Percentiles rank a stretch among this genome's conserved stretches.
Evolutionary conservation across 2,888 invertebrate genomes (phyloP).

Genomic region (Pyrrhosoma nymphula): DNA sequence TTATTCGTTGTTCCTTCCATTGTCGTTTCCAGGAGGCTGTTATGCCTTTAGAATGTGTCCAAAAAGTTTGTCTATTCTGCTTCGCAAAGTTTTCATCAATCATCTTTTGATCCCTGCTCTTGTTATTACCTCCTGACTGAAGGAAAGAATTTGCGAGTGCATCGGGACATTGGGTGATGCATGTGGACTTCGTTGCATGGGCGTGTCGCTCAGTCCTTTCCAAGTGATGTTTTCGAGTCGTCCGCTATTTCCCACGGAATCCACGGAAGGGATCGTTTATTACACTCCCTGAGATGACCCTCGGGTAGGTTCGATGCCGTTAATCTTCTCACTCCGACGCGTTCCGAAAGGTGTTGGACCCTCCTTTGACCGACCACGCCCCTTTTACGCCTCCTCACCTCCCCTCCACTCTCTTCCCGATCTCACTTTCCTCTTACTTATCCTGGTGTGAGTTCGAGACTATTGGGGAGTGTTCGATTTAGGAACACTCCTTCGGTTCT

Average conservation of each 20-base stretch:
- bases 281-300: slow-evolving; percentile 28
- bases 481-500: not conserved
- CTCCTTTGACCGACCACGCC: not conserved
- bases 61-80: no score
- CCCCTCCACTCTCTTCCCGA: not conserved
- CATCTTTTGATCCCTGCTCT: no score
- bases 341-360: not conserved
- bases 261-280: slow-evolving; percentile 44
- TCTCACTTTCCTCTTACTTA: not conserved
- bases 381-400: not conserved
- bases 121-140: no score
- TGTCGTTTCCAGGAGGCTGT: no score
- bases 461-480: not conserved
- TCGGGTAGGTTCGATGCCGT: not conserved
- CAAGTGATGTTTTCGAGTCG: not conserved
- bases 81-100: no score
- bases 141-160: no score
- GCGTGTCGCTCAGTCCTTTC: no score
- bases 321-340: not conserved
- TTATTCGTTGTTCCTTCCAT: no score
- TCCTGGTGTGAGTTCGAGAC: not conserved
- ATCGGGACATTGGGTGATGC: no score
- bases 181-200: no score
- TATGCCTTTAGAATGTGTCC: no score
- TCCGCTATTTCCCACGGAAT: not conserved